Conservation (phyloP, 2,797 vertebrate genomes). For the Parambassis ranga region DNA sequence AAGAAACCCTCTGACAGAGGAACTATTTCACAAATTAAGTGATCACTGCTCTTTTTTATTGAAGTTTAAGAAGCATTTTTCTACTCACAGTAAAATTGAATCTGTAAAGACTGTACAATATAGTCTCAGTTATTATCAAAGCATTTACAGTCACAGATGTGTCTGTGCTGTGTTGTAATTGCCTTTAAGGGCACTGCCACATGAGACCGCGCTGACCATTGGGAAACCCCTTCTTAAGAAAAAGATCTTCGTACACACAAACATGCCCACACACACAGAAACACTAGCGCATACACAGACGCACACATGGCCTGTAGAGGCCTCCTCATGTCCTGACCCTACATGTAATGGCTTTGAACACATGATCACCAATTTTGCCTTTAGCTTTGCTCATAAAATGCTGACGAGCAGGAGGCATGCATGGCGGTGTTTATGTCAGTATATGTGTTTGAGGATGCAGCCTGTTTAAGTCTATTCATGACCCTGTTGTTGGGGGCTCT, state of each 20-base stretch:
- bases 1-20: neutral
- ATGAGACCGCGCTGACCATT: constrained; percentile 35
- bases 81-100: neutral
- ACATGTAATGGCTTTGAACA: constrained; percentile 12
- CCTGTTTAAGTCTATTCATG: constrained; percentile 17
- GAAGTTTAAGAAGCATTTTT: neutral
- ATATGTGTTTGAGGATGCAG: neutral
- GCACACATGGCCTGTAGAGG: neutral
- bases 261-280: constrained; percentile 20
- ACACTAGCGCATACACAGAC: constrained; percentile 1
- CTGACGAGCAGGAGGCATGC: neutral
- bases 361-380: neutral
- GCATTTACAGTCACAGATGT: neutral
- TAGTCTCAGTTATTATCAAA: neutral
- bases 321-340: neutral
- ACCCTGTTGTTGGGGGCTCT: constrained; percentile 1
- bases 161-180: constrained; percentile 9
- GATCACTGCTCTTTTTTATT: neutral
- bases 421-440: constrained; percentile 11
- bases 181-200: constrained; percentile 21
- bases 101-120: neutral
- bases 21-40: neutral
- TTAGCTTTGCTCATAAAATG: constrained; percentile 4
- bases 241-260: constrained; percentile 46
- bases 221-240: constrained; percentile 45